Percentiles rank a stretch among this genome's conserved stretches.
Evolutionary conservation across 92 coral and sea anemone species (phyloP).

Genomic region (Actinostola sp.): DNA sequence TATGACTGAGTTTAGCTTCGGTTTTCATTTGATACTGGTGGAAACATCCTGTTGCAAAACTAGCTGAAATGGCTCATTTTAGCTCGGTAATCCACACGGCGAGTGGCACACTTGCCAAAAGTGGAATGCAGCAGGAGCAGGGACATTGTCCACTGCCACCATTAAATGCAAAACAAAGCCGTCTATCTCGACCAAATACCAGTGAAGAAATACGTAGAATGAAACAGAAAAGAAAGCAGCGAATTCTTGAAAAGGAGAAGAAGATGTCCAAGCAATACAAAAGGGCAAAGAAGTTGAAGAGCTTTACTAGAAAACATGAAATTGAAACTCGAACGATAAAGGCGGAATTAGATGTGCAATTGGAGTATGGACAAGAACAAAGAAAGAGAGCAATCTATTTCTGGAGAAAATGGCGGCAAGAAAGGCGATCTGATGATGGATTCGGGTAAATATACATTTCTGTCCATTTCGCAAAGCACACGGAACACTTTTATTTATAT

Average conservation of each 20-base stretch:
- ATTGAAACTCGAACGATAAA: not conserved
- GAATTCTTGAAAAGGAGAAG: slow-evolving; percentile 1
- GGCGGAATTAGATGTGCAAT: not conserved
- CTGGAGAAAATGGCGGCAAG: slow-evolving; percentile 11
- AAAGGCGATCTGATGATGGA: not conserved
- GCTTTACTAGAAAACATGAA: not conserved
- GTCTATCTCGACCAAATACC: slow-evolving; percentile 14
- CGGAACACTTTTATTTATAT: no score
- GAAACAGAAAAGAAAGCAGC: slow-evolving; percentile 16
- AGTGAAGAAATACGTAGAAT: slow-evolving; percentile 7
- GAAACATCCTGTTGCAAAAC: slow-evolving; percentile 17
- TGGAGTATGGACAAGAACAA: slow-evolving; percentile 3
- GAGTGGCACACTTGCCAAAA: slow-evolving; percentile 27
- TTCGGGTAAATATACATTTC: not conserved
- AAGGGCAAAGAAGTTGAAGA: not conserved
- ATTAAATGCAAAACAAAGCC: slow-evolving; percentile 16
- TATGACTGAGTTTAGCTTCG: no score
- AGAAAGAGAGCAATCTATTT: slow-evolving; percentile 21
- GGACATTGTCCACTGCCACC: slow-evolving; percentile 6
- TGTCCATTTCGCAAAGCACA: no score
- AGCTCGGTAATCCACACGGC: slow-evolving; percentile 22
- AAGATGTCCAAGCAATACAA: slow-evolving; percentile 12
- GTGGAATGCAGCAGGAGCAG: slow-evolving; percentile 14
- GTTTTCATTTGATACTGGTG: not conserved
- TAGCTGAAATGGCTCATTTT: slow-evolving; percentile 22